Base-by-base conservation (phyloP, 2,888 invertebrate genomes). In the Mongoloraphidia duomilia region DNA sequence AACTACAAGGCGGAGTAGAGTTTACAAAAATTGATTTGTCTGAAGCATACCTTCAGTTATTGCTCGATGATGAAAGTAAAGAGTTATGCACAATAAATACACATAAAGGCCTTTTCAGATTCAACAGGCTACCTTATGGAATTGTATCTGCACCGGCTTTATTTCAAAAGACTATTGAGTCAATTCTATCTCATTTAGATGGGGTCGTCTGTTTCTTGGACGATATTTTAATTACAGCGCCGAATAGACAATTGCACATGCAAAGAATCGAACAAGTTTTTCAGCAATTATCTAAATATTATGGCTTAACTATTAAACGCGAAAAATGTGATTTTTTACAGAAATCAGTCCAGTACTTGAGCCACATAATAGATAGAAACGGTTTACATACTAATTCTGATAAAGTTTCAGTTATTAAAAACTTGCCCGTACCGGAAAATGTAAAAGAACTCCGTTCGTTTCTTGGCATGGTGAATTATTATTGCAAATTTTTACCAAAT, bases 141-240 rank as follows among this genome's bases (percentile, higher is more conserved):
- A 50, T 61, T 5, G 56, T 58, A 4, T 54, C 58, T 46, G 61
- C 60, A 33, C 60, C 63, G 10, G 59, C 58, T 4, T 58, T 57
- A 35, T 63, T 55, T 53, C 60, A 64, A 52, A 41, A 59, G 9
- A 44, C 53, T 11, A 59, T 63, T 51, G 57, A 61, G 45, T 52
- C 55, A 41, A 17, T 17, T 17, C 4, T 17, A 17, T 17, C 17
- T 17, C 17, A 17, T 17, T 17, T 17, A 17, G 17, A 17, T 17
- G 17, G 17, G 17, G 17, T 17, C 17, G 17, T 17, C 17, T 17
- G 17, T 17, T 17, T 17, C 17, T 4, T 17, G 17, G 17, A 17
- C 17, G 17, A 17, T 17, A 17, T 17, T 17, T 17, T 17, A 4
- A 17, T 17, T 17, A 17, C 17, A 3, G 17, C 17, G 3, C 17